phyloP scores from a whole-genome alignment of 2,113 vertebrate species.

The Psilopsiagon aurifrons region DNA sequence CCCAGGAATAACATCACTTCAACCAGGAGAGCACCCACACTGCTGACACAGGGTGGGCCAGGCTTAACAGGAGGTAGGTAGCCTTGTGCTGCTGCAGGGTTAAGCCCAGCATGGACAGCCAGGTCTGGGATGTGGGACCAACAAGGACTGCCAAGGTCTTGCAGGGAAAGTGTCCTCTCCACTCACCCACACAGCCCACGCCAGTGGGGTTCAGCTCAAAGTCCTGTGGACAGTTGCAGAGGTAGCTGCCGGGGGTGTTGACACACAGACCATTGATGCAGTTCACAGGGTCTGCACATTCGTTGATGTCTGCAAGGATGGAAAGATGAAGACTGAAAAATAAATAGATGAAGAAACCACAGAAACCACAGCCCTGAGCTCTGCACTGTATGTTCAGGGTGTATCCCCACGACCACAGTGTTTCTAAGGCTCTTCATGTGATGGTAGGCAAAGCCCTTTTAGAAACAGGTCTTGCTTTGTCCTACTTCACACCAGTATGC shows the following conservation, averaged over 20 bases:
- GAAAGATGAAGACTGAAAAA: not conserved
- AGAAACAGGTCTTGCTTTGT: not conserved
- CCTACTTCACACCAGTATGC: not conserved
- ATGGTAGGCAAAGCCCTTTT: not conserved
- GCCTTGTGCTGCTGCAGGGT: not conserved
- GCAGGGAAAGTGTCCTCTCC: not conserved
- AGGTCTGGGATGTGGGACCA: not conserved
- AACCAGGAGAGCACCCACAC: not conserved
- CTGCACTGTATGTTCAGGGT: not conserved
- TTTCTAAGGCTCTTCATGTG: not conserved
- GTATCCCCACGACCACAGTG: accelerated
- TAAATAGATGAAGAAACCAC: not conserved
- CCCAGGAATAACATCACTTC: not conserved
- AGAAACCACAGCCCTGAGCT: not conserved
- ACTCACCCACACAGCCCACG: constrained; percentile 93
- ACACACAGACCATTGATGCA: constrained; percentile 93
- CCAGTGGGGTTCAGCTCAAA: constrained; percentile 92
- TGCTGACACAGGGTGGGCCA: not conserved
- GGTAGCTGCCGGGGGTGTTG: constrained; percentile 91
- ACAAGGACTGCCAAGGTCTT: not conserved
- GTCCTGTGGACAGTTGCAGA: constrained; percentile 90
- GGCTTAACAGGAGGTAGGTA: not conserved
- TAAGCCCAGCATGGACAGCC: not conserved
- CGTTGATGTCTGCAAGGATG: constrained; percentile 84
- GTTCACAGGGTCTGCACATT: constrained; percentile 91